These are phyloP conservation scores for Centropus unirufus DNA, from an alignment of 2,113 vertebrate species.

Conservation along the genomic window DNA sequence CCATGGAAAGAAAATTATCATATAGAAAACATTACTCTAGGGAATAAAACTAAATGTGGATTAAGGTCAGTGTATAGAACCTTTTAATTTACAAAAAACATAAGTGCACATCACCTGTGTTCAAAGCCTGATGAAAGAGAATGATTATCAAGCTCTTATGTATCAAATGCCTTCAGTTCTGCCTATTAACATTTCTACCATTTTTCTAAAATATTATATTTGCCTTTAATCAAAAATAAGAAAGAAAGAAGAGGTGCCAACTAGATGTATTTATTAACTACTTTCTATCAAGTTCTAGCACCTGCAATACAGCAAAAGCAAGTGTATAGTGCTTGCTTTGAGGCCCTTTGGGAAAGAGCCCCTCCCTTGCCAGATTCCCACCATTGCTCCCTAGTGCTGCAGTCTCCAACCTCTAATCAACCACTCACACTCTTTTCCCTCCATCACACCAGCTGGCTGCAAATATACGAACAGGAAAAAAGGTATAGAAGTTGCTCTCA, in stretches of 20 bases:
- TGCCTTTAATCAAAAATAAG: neutral
- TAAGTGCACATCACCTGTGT: neutral
- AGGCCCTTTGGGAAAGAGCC: neutral
- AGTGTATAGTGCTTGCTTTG: neutral
- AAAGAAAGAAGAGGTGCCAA: neutral
- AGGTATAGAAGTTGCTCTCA: neutral
- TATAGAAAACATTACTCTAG: slow-evolving; percentile 12
- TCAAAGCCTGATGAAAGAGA: slow-evolving; percentile 2
- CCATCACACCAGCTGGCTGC: neutral
- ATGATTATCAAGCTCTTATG: neutral
- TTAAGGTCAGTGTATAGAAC: neutral
- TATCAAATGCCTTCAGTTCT: neutral
- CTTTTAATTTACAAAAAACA: neutral
- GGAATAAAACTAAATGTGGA: slow-evolving; percentile 1
- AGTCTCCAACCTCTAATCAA: neutral
- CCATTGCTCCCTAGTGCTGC: neutral
- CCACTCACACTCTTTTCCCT: neutral
- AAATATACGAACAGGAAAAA: neutral
- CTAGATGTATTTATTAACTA: neutral
- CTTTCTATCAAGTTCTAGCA: neutral
- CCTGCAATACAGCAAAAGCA: neutral
- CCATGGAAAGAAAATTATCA: slow-evolving; percentile 26
- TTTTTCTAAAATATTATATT: neutral
- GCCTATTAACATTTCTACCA: neutral
- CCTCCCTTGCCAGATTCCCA: neutral